A percentile compares a stretch with the other conserved stretches of the same genome.
These are phyloP conservation scores for Zygaena filipendulae DNA, from an alignment of 2,888 invertebrate species.

Conservation along the genomic window DNA sequence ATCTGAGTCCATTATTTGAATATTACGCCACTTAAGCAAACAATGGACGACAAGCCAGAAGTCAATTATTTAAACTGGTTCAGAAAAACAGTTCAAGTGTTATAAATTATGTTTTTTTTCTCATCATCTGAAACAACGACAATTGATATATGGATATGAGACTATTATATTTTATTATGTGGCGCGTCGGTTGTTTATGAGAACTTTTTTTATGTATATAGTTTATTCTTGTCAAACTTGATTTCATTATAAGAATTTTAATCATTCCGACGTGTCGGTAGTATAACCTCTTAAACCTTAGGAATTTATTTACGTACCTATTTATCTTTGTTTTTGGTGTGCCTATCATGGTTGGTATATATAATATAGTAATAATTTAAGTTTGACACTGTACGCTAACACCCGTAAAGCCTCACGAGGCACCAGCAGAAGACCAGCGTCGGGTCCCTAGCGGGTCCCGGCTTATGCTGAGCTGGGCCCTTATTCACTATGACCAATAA, in stretches of 20 bases:
- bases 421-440: too few species aligned
- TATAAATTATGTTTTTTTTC: conserved; percentile 21
- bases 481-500: too few species aligned
- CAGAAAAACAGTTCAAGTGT: conserved; percentile 6
- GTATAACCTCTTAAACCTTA: too few species aligned
- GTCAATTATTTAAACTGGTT: conserved; percentile 24
- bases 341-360: too few species aligned
- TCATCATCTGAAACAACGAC: conserved; percentile 21
- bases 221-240: not conserved
- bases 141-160: conserved; percentile 17
- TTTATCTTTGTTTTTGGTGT: too few species aligned
- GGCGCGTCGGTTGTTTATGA: conserved; percentile 16
- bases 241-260: not conserved
- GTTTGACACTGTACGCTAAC: too few species aligned
- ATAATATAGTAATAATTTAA: too few species aligned
- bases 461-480: too few species aligned
- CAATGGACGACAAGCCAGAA: conserved; percentile 34
- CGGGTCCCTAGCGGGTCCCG: too few species aligned
- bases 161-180: conserved; percentile 7
- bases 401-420: too few species aligned
- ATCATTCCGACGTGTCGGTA: too few species aligned
- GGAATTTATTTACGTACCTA: too few species aligned
- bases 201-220: conserved; percentile 10
- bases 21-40: conserved; percentile 36
- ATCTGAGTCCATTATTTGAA: conserved; percentile 36